Evolutionary conservation across 2,113 vertebrate species (phyloP).

Genomic region (Protomyctophum bolini): DNA sequence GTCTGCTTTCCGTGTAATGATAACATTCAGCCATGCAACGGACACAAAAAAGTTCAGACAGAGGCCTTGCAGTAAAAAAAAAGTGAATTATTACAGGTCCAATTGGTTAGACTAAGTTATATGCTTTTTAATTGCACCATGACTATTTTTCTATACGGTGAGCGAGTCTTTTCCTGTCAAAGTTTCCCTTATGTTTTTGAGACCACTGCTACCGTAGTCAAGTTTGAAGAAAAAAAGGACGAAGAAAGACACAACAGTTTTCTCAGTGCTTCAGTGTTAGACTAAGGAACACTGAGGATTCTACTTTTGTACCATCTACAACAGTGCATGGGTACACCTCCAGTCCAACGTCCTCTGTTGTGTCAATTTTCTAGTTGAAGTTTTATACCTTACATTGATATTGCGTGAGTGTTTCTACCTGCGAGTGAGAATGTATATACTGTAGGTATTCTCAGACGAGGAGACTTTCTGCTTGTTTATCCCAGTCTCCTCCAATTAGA

Average conservation of each 20-base stretch:
- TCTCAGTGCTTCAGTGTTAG: too few species aligned
- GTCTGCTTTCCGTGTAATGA: neutral
- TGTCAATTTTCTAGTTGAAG: neutral
- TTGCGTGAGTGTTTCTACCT: neutral
- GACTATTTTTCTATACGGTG: too few species aligned
- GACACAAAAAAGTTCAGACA: slow-evolving; percentile 1
- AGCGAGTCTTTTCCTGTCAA: too few species aligned
- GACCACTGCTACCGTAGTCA: too few species aligned
- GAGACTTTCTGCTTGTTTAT: neutral
- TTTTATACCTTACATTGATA: neutral
- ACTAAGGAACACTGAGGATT: too few species aligned
- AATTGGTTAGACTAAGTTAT: too few species aligned
- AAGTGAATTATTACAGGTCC: too few species aligned
- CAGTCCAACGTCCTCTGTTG: neutral
- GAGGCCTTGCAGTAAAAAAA: neutral
- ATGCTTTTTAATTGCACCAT: too few species aligned
- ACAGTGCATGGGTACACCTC: neutral
- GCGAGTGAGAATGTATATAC: too few species aligned
- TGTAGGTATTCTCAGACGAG: neutral
- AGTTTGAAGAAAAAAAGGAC: too few species aligned
- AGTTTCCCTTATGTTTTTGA: too few species aligned
- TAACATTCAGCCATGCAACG: slow-evolving; percentile 4
- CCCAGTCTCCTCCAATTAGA: neutral
- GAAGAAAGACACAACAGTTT: too few species aligned
- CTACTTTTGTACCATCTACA: neutral